These are phyloP conservation scores for Phytoseiulus persimilis DNA, from an alignment of 2,888 invertebrate genomes.

Conservation along the genomic window DNA sequence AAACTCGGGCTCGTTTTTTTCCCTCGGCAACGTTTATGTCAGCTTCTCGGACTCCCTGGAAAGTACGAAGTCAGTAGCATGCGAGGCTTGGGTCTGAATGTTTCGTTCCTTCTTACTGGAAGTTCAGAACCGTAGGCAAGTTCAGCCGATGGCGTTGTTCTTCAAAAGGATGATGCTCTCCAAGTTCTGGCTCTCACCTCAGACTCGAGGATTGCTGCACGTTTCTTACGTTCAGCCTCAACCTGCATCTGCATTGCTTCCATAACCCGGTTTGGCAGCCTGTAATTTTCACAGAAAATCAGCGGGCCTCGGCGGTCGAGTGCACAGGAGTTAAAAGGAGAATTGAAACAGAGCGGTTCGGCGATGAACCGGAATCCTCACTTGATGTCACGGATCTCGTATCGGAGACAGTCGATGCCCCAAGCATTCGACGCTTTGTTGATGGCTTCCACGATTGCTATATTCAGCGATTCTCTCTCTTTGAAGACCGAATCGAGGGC, in stretches of 20 bases:
- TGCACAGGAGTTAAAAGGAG: no score
- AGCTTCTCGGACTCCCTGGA: slow-evolving; percentile 53
- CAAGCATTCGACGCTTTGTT: slow-evolving; percentile 97
- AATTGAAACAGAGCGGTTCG: slow-evolving; percentile 60
- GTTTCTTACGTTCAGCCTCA: slow-evolving; percentile 90
- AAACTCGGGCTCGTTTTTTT: slow-evolving; percentile 76
- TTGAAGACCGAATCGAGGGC: slow-evolving; percentile 89
- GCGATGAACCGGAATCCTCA: slow-evolving; percentile 52
- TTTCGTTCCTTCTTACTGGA: no score
- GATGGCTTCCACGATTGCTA: slow-evolving; percentile 82
- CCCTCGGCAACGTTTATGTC: slow-evolving; percentile 98
- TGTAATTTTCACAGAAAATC: slow-evolving; percentile 54
- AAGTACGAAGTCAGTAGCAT: not conserved
- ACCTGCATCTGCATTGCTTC: slow-evolving; percentile 99
- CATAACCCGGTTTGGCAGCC: slow-evolving; percentile 78
- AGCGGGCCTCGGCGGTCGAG: not conserved
- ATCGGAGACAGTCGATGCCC: slow-evolving; percentile 92
- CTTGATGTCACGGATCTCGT: slow-evolving; percentile 64
- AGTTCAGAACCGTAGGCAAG: no score
- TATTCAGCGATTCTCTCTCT: slow-evolving; percentile 89
- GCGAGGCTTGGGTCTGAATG: no score
- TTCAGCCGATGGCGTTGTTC: not conserved
- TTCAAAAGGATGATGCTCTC: no score
- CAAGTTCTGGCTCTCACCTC: slow-evolving; percentile 63
- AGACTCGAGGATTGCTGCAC: slow-evolving; percentile 92